Evolutionary conservation across 2,797 vertebrate genomes (phyloP).

Genomic region (Eospalax fontanierii): DNA sequence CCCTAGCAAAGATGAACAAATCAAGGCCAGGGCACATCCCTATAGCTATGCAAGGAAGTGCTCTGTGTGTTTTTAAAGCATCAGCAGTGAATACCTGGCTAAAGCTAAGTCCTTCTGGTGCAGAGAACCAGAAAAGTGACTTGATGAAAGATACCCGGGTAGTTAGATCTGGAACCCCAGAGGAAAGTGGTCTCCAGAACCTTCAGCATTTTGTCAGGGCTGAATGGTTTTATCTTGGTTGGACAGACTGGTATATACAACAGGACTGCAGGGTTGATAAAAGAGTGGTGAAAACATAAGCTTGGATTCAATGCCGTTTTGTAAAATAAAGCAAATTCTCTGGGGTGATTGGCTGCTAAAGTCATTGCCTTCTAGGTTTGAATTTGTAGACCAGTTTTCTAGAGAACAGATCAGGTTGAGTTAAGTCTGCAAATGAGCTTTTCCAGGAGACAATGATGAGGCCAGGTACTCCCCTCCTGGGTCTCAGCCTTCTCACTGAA

Average conservation of each 20-base stretch:
- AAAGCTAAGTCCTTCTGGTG: not conserved
- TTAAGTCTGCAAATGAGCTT: not conserved
- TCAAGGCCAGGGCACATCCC: not conserved
- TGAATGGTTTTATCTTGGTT: not conserved
- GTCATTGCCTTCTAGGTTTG: not conserved
- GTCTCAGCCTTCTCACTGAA: not conserved
- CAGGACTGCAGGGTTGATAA: not conserved
- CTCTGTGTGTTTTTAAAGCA: not conserved
- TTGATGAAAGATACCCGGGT: too few relatives aligned
- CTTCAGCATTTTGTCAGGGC: not conserved
- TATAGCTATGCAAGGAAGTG: not conserved
- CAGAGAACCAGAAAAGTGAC: not conserved
- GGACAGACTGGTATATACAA: not conserved
- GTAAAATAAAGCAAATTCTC: not conserved
- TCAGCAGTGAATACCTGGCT: not conserved
- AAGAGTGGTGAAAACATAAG: not conserved
- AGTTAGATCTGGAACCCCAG: not conserved
- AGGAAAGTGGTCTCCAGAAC: not conserved
- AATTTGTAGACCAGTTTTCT: not conserved
- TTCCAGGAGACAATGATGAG: not conserved
- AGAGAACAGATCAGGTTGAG: not conserved
- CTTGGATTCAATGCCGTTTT: not conserved
- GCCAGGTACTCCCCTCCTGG: not conserved
- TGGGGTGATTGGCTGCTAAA: too few relatives aligned
- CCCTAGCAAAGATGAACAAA: constrained; percentile 79